Conservation (phyloP, 2,888 invertebrate genomes). For the Oligia latruncula region DNA sequence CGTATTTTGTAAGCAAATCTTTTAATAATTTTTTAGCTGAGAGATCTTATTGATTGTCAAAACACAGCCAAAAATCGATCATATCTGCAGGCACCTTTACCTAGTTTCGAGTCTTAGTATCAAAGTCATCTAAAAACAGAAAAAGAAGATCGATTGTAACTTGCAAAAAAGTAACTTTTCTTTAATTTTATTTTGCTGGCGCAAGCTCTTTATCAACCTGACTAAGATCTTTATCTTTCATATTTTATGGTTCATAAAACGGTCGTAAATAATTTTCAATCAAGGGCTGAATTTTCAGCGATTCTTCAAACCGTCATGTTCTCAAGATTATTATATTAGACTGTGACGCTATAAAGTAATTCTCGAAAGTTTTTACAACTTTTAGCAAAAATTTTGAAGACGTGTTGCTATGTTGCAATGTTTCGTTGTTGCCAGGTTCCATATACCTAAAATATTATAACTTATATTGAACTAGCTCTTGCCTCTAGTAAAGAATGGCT, state of each 20-base stretch:
- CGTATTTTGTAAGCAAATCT: too few species aligned
- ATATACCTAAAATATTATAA: not conserved
- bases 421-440: not conserved
- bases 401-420: not conserved
- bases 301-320: slow-evolving; percentile 24
- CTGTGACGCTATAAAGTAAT: not conserved
- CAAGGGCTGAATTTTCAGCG: slow-evolving; percentile 21
- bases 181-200: not conserved
- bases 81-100: too few species aligned
- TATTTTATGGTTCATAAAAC: slow-evolving; percentile 42
- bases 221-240: slow-evolving; percentile 15
- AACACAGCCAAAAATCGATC: too few species aligned
- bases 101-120: too few species aligned
- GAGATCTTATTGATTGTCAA: too few species aligned
- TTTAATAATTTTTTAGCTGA: too few species aligned
- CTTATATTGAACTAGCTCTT: too few species aligned
- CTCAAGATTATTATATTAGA: slow-evolving; percentile 20
- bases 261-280: slow-evolving; percentile 53
- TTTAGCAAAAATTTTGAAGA: not conserved
- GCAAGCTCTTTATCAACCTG: slow-evolving; percentile 25
- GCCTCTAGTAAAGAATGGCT: too few species aligned
- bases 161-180: not conserved
- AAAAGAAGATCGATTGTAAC: not conserved
- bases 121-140: too few species aligned
- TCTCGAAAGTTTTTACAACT: slow-evolving; percentile 6